Percentiles rank a stretch among this genome's conserved stretches.
Conservation (phyloP, 2,797 vertebrate species). For the Sebastes baramenuke region DNA sequence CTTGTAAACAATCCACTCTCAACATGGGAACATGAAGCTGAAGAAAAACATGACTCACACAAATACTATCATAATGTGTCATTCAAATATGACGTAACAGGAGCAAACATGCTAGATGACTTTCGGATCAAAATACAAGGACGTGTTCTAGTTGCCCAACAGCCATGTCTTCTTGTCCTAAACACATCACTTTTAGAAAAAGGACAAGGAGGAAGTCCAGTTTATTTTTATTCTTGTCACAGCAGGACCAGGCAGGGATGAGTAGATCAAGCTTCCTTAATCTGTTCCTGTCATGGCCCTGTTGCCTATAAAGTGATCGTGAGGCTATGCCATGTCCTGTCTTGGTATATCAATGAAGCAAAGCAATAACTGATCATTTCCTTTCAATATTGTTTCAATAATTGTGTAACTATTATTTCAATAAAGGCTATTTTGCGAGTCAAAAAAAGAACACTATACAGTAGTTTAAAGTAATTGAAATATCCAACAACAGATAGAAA, state of each 20-base stretch:
- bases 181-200: not conserved
- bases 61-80: not conserved
- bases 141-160: not conserved
- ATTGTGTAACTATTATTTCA: not conserved
- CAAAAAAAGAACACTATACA: not conserved
- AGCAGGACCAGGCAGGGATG: conserved; percentile 13
- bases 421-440: not conserved
- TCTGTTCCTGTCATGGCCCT: conserved; percentile 27
- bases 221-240: conserved; percentile 60
- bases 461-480: not conserved
- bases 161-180: not conserved
- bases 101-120: not conserved
- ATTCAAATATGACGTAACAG: not conserved
- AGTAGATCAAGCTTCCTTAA: conserved; percentile 52
- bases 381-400: not conserved
- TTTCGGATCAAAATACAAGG: not conserved
- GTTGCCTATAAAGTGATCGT: not conserved
- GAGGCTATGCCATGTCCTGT: not conserved
- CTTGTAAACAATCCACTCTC: not conserved
- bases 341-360: not conserved
- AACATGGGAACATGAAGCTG: not conserved
- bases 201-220: conserved; percentile 27
- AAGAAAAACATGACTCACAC: conserved; percentile 39
- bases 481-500: not conserved
- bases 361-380: not conserved